Conservation (phyloP, 2,797 vertebrate genomes). For the Corythornis leucogaster region DNA sequence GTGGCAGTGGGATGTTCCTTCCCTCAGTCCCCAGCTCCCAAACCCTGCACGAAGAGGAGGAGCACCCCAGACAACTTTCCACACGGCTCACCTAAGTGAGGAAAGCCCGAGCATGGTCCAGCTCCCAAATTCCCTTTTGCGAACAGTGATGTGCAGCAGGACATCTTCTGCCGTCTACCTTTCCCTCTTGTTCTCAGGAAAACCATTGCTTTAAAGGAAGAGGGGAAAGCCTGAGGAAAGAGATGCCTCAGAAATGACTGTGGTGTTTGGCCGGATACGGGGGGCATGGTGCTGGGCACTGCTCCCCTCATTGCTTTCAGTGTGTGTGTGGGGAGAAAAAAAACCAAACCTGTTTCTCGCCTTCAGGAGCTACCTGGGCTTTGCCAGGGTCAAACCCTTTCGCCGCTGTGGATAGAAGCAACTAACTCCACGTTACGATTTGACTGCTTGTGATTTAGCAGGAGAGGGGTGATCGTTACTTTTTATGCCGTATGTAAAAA, state of each 20-base stretch:
- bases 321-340: too few relatives aligned
- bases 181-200: not conserved
- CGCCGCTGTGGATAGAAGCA: accelerated
- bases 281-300: not conserved
- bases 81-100: not conserved
- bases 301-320: not conserved
- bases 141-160: not conserved
- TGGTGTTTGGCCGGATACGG: not conserved
- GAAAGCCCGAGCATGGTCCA: not conserved
- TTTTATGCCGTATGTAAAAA: not conserved
- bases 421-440: not conserved
- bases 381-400: not conserved
- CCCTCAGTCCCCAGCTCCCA: not conserved
- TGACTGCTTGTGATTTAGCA: not conserved
- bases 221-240: not conserved
- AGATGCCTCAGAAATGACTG: not conserved
- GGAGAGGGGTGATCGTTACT: not conserved
- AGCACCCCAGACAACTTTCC: not conserved
- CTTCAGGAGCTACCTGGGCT: not conserved
- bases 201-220: not conserved
- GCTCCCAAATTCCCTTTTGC: not conserved
- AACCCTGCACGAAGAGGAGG: not conserved
- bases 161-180: not conserved
- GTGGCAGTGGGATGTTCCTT: not conserved
- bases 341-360: not conserved